phyloP scores from a whole-genome alignment of 2,113 vertebrate genomes.

The Benitochromis conjunctus region DNA sequence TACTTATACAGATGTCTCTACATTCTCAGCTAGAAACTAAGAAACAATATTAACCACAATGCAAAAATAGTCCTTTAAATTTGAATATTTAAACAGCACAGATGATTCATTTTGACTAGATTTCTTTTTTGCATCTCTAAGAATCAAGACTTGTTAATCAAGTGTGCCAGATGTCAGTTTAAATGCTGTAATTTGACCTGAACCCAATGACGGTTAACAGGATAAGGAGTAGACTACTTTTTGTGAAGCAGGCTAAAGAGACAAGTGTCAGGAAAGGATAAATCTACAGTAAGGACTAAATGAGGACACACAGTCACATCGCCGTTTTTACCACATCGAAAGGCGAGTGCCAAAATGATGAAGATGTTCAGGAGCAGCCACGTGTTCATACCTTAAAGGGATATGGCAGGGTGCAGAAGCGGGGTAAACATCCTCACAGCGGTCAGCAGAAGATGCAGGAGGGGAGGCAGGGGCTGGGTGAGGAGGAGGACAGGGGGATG shows the following conservation, averaged over 20 bases:
- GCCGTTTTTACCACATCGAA: neutral
- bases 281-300: neutral
- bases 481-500: constrained; percentile 13
- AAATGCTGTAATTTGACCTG: constrained; percentile 31
- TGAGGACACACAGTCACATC: neutral
- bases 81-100: neutral
- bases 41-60: neutral
- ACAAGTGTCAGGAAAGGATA: neutral
- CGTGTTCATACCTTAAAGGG: constrained; percentile 48
- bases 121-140: neutral
- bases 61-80: neutral
- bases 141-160: neutral
- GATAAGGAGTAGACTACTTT: constrained; percentile 34
- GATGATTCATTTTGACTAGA: neutral
- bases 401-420: neutral
- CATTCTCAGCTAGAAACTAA: neutral
- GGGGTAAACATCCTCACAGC: neutral
- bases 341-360: neutral
- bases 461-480: neutral
- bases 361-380: neutral
- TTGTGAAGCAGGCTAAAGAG: constrained; percentile 23
- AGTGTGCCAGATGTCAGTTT: constrained; percentile 27
- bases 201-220: neutral
- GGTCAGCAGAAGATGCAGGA: constrained; percentile 3
- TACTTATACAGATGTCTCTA: neutral